Percentiles rank a stretch among this genome's conserved stretches.
These are phyloP conservation scores for Cistogaster globosa DNA, from an alignment of 2,888 invertebrate species.

Conservation along the genomic window DNA sequence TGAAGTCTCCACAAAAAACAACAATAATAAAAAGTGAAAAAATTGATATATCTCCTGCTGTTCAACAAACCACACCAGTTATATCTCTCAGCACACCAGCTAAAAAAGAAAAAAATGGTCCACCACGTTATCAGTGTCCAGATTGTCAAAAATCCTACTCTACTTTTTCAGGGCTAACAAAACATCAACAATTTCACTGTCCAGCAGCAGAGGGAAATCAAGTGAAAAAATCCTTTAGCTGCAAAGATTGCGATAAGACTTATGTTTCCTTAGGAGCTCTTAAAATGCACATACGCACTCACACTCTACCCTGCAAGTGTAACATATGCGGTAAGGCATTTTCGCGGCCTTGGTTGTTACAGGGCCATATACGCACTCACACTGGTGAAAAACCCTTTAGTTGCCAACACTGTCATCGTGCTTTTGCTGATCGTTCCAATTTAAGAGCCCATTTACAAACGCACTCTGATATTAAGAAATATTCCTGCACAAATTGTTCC, in stretches of 20 bases:
- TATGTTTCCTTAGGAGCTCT: conserved; percentile 97
- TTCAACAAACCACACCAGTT: conserved; percentile 58
- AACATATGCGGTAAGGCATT: conserved; percentile 98
- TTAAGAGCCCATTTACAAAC: conserved; percentile 98
- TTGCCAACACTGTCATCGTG: conserved; percentile 96
- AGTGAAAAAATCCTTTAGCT: conserved; percentile 96
- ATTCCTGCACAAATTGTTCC: conserved; percentile 95
- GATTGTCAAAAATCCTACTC: conserved; percentile 98
- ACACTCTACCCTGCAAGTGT: conserved; percentile 98
- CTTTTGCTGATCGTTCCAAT: conserved; percentile 98
- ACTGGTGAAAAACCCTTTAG: conserved; percentile 99
- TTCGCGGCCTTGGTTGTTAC: conserved; percentile 97
- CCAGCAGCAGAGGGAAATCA: conserved; percentile 92
- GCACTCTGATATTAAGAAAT: conserved; percentile 98
- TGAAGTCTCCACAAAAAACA: conserved; percentile 66
- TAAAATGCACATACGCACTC: conserved; percentile 99
- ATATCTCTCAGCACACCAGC: conserved; percentile 75
- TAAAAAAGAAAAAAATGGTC: conserved; percentile 80
- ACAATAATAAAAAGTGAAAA: conserved; percentile 39
- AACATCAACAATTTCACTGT: conserved; percentile 98
- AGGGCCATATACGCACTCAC: conserved; percentile 98
- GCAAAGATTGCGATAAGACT: conserved; percentile 98
- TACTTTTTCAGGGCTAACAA: conserved; percentile 97
- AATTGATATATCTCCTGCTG: conserved; percentile 63
- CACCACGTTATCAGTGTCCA: conserved; percentile 93